Evolutionary conservation across 2,797 vertebrate genomes (phyloP), one percentile per base, ranked within the genome.

Genomic region (Sardinella longiceps): DNA sequence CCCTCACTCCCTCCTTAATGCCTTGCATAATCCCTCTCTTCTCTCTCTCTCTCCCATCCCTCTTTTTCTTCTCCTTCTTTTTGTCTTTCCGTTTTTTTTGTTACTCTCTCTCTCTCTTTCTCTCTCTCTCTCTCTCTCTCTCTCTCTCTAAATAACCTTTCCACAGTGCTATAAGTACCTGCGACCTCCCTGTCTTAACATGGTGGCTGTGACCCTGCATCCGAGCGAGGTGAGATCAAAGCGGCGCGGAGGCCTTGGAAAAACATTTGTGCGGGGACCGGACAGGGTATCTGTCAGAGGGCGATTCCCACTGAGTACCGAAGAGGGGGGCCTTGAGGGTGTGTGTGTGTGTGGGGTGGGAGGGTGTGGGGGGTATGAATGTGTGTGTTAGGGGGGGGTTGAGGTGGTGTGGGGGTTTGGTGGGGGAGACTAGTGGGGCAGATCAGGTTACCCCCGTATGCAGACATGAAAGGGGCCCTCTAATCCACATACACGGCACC

Each of bases 181-280:
- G 56, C 84, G 80, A 85, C 82, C 53, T 81, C 45, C 51, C 82
- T 37, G 91, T 91, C n/a, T 93, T 90, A 93, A 95, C 95, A 94
- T 95, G 94, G 95, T 94, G 95, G 95, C 95, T 95, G 94, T 94
- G 95, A 96, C 95, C 96, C 92, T 91, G 94, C 87, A 87, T 91
- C 91, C 94, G 92, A 93, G 94, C 92, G 94, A 95, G 94, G 91
- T 91, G 91, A 86, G 96, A 98, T 98, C 97, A 98, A 98, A 98
- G 97, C 93, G 94, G 89, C 86, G 89, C 93, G 93, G 95, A 93
- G 96, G 96, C 96, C 96, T 96, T 97, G 95, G 95, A 96, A 97
- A 98, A 98, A 98, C 97, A 97, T 97, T 97, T 97, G 94, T 94
- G 97, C 95, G 93, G 95, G 97, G 96, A 96, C 96, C 93, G 95